Conservation (phyloP, 2,797 vertebrate species). For the Notolepis coatsorum region DNA sequence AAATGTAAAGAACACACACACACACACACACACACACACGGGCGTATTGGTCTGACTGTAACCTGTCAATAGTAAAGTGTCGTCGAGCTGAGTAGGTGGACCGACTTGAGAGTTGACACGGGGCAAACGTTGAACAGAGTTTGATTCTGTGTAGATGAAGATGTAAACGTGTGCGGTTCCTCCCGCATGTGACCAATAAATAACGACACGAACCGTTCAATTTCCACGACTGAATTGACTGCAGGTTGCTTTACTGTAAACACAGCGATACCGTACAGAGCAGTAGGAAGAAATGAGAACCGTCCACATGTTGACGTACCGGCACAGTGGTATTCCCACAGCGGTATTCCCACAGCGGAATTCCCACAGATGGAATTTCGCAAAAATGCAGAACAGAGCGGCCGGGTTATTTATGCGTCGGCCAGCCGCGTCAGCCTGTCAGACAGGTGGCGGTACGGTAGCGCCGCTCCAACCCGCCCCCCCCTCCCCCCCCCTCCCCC, state of each 20-base stretch:
- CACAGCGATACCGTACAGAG: neutral
- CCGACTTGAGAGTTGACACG: slow-evolving; percentile 22
- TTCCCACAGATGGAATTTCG: slow-evolving; percentile 44
- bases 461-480: slow-evolving; percentile 29
- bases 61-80: slow-evolving; percentile 44
- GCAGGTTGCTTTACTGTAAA: too few species aligned
- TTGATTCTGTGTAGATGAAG: neutral
- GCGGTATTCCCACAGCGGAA: slow-evolving; percentile 3
- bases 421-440: slow-evolving; percentile 22
- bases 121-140: slow-evolving; percentile 13
- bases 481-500: slow-evolving; percentile 16
- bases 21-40: slow-evolving; percentile 22
- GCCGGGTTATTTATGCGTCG: slow-evolving; percentile 40
- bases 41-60: slow-evolving; percentile 50
- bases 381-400: slow-evolving; percentile 68
- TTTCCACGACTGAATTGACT: too few species aligned
- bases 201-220: too few species aligned
- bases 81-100: slow-evolving; percentile 50
- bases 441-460: slow-evolving; percentile 64
- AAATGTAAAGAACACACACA: slow-evolving; percentile 63
- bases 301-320: slow-evolving; percentile 3
- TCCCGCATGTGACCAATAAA: slow-evolving; percentile 36
- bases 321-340: neutral
- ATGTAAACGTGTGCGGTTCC: slow-evolving; percentile 28
- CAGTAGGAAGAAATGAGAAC: neutral